Percentiles rank a stretch among this genome's conserved stretches.
These are phyloP conservation scores for Globia sparganii DNA, from an alignment of 2,888 invertebrate species.

Conservation along the genomic window DNA sequence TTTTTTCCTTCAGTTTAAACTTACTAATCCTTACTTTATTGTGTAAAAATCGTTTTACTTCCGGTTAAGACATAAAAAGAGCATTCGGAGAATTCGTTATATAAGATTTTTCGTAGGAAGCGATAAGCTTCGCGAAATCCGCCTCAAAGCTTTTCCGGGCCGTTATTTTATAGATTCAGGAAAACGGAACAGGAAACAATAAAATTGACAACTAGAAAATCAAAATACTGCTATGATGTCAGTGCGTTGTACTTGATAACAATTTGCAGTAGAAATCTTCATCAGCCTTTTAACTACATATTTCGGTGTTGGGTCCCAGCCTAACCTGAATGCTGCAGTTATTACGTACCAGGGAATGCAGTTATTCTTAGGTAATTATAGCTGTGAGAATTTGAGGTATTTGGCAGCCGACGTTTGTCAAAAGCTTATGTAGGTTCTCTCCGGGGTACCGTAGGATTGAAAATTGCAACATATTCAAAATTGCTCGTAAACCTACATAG, in stretches of 20 bases:
- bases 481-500: slow-evolving; percentile 21
- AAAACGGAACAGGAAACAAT: slow-evolving; percentile 62
- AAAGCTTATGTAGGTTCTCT: slow-evolving; percentile 10
- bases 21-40: background rate
- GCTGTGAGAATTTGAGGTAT: slow-evolving; percentile 26
- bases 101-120: slow-evolving; percentile 56
- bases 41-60: background rate
- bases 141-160: slow-evolving; percentile 60
- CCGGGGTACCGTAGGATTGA: background rate
- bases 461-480: slow-evolving; percentile 29
- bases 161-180: slow-evolving; percentile 64
- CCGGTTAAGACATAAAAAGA: slow-evolving; percentile 8
- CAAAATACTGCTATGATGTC: background rate
- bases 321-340: slow-evolving; percentile 41
- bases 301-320: slow-evolving; percentile 36
- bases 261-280: slow-evolving; percentile 13
- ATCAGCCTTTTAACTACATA: slow-evolving; percentile 21
- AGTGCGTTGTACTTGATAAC: background rate
- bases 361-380: slow-evolving; percentile 31
- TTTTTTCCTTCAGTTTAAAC: slow-evolving; percentile 10
- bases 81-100: slow-evolving; percentile 56
- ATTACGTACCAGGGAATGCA: slow-evolving; percentile 32
- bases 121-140: slow-evolving; percentile 62
- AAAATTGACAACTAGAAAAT: slow-evolving; percentile 28
- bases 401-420: slow-evolving; percentile 35